Evolutionary conservation across 37 sponge, comb jelly and placozoan species (phyloP), one percentile per base, ranked within the genome.

Genomic region (Eunapius fragilis): DNA sequence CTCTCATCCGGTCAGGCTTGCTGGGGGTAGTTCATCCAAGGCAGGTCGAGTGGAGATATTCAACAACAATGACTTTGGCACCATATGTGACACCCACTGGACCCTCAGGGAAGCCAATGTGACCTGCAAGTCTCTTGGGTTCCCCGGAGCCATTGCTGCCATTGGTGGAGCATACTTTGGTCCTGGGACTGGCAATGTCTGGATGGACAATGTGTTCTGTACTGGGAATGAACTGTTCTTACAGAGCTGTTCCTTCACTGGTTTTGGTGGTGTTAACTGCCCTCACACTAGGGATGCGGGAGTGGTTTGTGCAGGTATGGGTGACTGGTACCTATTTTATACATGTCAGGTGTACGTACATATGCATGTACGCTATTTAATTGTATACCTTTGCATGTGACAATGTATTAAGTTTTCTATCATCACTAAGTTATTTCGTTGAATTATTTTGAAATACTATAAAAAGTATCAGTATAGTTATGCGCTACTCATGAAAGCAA

Each of bases 1-100:
- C 74, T 72, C 75, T 0, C 13, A 89, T 75, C 83, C 93, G 3
- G 79, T 93, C 17, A 71, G 80, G 17, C 80, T 93, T 71, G 23
- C 33, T 32, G 87, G 85, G 67, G 93, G 93, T 0, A 23, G 49
- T 31, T 31, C 76, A 45, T 9, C 26, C 48, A 48, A 10, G 25
- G 83, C 75, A 30, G 91, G 94, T 73, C 79, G 87, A 34, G 84
- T 95, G 50, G 90, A 95, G 84, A 83, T 95, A 76, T 81, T 68
- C 58, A 45, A 81, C 37, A 76, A 81, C 41, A 37, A n/a, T 2
- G 81, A 38, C 13, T 94, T 86, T 86, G 85, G 85, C 25, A 87
- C 91, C 27, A 69, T 94, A 3, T 94, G 91, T 88, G 88, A 83
- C 68, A 82, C 87, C 79, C 80, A 79, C 67, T 91, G 87, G 84